Evolutionary conservation across 1,140 invertebrate genomes (phyloP).

Genomic region (Achatina immaculata): DNA sequence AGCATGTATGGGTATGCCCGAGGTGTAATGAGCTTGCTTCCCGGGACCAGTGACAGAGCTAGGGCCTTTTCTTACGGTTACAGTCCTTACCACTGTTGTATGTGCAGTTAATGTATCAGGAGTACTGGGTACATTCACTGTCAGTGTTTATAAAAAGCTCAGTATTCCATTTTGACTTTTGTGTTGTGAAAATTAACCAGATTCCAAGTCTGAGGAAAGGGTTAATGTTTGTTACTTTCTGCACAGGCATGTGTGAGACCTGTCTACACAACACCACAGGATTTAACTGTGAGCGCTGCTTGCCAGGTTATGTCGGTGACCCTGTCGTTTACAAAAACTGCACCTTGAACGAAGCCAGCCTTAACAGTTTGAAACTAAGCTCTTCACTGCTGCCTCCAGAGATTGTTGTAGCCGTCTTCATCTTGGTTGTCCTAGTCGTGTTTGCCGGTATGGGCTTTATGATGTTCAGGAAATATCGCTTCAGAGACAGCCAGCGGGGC

Average conservation of each 20-base stretch:
- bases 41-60: too few species aligned
- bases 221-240: too few species aligned
- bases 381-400: constrained; percentile 34
- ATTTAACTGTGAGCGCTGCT: constrained; percentile 57
- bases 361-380: background rate
- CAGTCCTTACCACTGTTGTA: too few species aligned
- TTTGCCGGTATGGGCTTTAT: constrained; percentile 42
- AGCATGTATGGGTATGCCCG: too few species aligned
- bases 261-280: constrained; percentile 54
- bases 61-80: too few species aligned
- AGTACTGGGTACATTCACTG: too few species aligned
- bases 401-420: constrained; percentile 45
- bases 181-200: too few species aligned
- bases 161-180: too few species aligned
- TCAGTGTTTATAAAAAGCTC: too few species aligned
- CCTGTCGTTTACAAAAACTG: constrained; percentile 45
- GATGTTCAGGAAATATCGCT: constrained; percentile 44
- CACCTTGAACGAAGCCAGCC: constrained; percentile 12
- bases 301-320: constrained; percentile 48
- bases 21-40: too few species aligned
- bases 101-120: too few species aligned
- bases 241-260: constrained; percentile 49
- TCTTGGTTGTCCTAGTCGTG: constrained; percentile 45
- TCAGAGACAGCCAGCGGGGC: constrained; percentile 39
- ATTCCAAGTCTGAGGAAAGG: too few species aligned